A percentile compares a stretch with the other conserved stretches of the same genome.
phyloP scores from a whole-genome alignment of 2,888 invertebrate species.

The Tenthredo distinguenda region DNA sequence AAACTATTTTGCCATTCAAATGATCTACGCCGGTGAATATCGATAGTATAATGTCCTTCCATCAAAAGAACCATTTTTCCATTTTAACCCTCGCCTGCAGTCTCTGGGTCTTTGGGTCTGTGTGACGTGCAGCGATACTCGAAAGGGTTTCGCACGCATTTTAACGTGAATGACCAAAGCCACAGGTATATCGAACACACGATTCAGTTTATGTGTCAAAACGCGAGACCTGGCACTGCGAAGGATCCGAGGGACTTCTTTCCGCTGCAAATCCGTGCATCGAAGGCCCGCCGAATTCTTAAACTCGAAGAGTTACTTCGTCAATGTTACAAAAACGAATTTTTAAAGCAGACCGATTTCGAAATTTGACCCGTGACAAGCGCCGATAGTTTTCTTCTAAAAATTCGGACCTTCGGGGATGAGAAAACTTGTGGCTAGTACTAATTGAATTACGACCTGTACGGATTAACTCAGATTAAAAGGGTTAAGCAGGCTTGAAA shows the following conservation, averaged over 20 bases:
- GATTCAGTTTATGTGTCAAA: background rate
- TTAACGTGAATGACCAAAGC: slow-evolving; percentile 13
- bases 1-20: slow-evolving; percentile 42
- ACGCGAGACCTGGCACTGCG: background rate
- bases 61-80: slow-evolving; percentile 10
- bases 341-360: background rate
- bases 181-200: slow-evolving; percentile 28
- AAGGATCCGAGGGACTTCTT: background rate
- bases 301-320: background rate
- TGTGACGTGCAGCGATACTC: slow-evolving; percentile 48
- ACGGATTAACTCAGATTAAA: slow-evolving; percentile 50
- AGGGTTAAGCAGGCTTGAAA: slow-evolving; percentile 41
- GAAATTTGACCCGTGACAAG: background rate
- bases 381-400: background rate
- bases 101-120: slow-evolving; percentile 48
- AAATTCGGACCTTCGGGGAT: background rate
- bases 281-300: background rate
- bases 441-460: slow-evolving; percentile 43
- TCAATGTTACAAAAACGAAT: background rate
- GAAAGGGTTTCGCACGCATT: slow-evolving; percentile 27
- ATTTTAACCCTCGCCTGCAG: background rate
- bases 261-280: background rate
- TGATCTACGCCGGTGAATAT: background rate
- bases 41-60: background rate
- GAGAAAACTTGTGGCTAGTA: slow-evolving; percentile 7